Evolutionary conservation across 2,888 invertebrate genomes (phyloP), one percentile per base, ranked within the genome.

Genomic region (Monopis laevigella): DNA sequence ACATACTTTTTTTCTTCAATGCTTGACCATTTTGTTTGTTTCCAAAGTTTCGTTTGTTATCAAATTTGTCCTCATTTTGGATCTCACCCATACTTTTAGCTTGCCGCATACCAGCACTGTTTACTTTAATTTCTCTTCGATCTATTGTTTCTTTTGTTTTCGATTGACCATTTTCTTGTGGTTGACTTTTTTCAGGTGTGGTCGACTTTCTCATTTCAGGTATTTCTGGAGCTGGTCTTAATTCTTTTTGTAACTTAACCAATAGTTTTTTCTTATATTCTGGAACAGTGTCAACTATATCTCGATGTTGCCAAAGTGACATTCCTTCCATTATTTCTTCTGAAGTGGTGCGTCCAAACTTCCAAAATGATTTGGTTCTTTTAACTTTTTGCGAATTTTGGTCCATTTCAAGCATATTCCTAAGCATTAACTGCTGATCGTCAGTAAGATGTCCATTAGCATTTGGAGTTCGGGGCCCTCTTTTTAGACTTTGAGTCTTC

Each of bases 221-320:
- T 42, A 72, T 60, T 44, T 75, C 71, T 4, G 75, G 73, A 2
- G 75, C 75, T 11, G 75, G 69, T 48, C 75, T 59, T 43, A 74
- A 52, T 49, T 77, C 78, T 45, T 80, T 77, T 43, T 73, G 74
- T 49, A 77, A 56, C 55, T 71, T 77, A 43, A 71, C 68, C 53
- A 75, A 74, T n/a, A 78, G 56, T 44, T 70, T 77, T 46, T 80
- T 80, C 48, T 78, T 77, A 46, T 78, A 82, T 48, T 84, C 82
- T 11, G 80, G 77, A 28, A 84, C 82, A 10, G 89, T 86, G 51
- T 90, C 91, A 0, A 93, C 91, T 45, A 93, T 82, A 51, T 93
- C 92, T 24, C 92, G 83, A 59, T 93, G 93, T 56, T 89, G 88
- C 93, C 93, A 93, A 41, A 93, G 75, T 0, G 92, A 87, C 92